phyloP scores from a whole-genome alignment of 2,888 invertebrate genomes.

The Ectropis crepuscularia region DNA sequence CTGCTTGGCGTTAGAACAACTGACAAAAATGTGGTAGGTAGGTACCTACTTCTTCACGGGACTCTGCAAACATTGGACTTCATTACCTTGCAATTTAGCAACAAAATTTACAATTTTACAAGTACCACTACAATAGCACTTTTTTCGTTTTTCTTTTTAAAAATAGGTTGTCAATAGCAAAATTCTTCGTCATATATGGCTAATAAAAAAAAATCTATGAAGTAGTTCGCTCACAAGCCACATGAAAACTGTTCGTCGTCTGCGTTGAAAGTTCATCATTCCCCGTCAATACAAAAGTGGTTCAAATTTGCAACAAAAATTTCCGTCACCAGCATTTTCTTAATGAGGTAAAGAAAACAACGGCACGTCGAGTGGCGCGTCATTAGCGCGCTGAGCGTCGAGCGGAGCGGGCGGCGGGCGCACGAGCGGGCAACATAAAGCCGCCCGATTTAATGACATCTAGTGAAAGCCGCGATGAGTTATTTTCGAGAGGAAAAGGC shows the following conservation, averaged over 20 bases:
- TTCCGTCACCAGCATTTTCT: slow-evolving; percentile 57
- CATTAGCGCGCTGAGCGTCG: slow-evolving; percentile 64
- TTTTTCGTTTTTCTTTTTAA: no score
- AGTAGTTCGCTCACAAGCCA: no score
- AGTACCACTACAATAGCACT: no score
- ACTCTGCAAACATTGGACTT: no score
- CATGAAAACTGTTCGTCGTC: background rate
- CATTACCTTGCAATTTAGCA: no score
- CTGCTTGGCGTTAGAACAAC: no score
- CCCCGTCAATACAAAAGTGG: slow-evolving; percentile 11
- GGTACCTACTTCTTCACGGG: no score
- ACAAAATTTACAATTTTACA: no score
- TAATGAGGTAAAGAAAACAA: slow-evolving; percentile 77
- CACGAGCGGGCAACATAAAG: slow-evolving; percentile 60
- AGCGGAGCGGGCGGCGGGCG: slow-evolving; percentile 51
- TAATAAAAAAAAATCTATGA: no score
- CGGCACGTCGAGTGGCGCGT: slow-evolving; percentile 63
- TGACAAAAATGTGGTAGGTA: no score
- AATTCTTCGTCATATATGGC: no score
- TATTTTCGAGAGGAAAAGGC: slow-evolving; percentile 84
- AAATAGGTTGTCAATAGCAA: no score
- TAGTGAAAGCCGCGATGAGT: slow-evolving; percentile 81
- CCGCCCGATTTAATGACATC: slow-evolving; percentile 79
- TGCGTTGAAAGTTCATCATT: background rate
- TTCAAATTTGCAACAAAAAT: slow-evolving; percentile 35